Evolutionary conservation across 2,113 vertebrate genomes (phyloP).

Genomic region (Python bivittatus): DNA sequence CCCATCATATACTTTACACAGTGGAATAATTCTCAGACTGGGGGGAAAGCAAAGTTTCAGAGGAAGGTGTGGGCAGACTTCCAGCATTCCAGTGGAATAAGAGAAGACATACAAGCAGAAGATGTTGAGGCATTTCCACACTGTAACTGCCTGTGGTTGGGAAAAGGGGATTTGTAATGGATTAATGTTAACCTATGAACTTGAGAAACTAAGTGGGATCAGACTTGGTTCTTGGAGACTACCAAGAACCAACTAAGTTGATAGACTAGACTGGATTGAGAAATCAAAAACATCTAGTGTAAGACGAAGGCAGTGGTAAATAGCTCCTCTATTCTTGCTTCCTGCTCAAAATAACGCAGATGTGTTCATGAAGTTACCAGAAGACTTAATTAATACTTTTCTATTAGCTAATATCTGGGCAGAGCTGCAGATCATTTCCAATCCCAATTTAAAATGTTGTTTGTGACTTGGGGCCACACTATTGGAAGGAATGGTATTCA

Average conservation of each 20-base stretch:
- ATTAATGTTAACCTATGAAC: background rate
- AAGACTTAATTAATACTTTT: background rate
- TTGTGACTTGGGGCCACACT: background rate
- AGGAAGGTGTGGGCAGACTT: background rate
- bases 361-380: background rate
- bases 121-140: background rate
- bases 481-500: background rate
- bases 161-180: background rate
- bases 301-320: background rate
- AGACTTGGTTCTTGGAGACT: background rate
- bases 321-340: background rate
- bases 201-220: background rate
- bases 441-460: background rate
- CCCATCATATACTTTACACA: background rate
- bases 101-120: background rate
- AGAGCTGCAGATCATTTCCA: background rate
- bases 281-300: background rate
- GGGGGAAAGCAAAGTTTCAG: background rate
- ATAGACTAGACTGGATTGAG: background rate
- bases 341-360: background rate
- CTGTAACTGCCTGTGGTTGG: background rate
- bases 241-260: background rate
- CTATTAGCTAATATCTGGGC: background rate
- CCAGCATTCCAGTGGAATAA: background rate
- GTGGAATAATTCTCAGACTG: background rate